A percentile compares a stretch with the other conserved stretches of the same genome.
Conservation (phyloP, 2,888 invertebrate species). For the Scrobipalpa costella region DNA sequence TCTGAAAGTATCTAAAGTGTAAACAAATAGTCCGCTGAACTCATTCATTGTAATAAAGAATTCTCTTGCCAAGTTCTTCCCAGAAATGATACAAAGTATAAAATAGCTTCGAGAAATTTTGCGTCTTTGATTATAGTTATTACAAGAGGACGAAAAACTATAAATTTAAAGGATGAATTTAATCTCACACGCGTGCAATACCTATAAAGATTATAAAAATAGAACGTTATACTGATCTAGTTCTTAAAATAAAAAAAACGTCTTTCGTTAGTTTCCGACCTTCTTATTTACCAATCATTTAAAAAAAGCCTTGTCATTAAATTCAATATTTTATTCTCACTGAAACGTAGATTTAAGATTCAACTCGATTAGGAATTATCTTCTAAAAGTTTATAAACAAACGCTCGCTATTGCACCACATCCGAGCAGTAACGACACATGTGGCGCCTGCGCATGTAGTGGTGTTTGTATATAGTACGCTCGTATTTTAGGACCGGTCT, state of each 20-base stretch:
- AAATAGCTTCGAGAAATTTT: neutral
- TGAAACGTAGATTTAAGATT: no score
- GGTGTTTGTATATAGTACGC: neutral
- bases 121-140: neutral
- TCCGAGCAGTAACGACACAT: conserved; percentile 10
- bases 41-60: neutral
- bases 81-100: neutral
- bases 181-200: conserved; percentile 33
- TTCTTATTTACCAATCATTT: no score
- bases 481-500: conserved; percentile 63
- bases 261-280: no score
- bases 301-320: no score
- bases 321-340: no score
- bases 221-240: neutral
- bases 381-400: neutral
- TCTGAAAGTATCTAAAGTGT: neutral
- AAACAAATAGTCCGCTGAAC: neutral
- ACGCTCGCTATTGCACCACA: neutral
- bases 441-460: conserved; percentile 7
- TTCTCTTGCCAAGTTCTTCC: neutral
- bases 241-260: no score
- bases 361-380: neutral
- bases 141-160: neutral
- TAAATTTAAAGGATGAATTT: conserved; percentile 13
- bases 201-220: neutral